phyloP scores from a whole-genome alignment of 1,140 invertebrate species.

The Polypedilum pembai region DNA sequence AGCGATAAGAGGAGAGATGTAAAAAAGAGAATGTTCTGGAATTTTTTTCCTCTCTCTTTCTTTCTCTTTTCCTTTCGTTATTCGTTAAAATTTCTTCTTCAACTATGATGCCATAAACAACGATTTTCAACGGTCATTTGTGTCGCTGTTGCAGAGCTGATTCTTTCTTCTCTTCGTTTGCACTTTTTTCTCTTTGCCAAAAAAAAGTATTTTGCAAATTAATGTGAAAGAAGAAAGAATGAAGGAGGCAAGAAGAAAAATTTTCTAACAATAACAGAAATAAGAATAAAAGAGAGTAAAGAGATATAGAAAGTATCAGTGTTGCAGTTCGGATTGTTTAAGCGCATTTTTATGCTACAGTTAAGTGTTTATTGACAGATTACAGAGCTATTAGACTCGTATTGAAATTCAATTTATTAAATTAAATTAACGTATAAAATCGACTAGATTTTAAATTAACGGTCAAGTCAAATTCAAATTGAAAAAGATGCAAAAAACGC shows the following conservation, averaged over 20 bases:
- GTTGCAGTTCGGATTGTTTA: no score
- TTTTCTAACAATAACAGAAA: no score
- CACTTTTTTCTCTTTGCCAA: not conserved
- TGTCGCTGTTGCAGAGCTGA: not conserved
- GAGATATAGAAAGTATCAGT: no score
- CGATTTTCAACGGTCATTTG: conserved; percentile 17
- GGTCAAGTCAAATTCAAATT: no score
- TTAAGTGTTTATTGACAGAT: no score
- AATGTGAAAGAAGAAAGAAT: not conserved
- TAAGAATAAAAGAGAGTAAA: no score
- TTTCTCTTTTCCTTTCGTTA: not conserved
- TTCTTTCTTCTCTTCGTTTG: not conserved
- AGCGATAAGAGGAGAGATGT: not conserved
- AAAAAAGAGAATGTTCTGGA: not conserved
- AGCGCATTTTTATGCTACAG: no score
- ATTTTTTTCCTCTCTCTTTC: not conserved
- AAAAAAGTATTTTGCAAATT: not conserved
- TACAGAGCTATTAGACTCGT: no score
- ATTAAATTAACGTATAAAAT: no score
- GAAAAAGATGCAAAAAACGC: no score
- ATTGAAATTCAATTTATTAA: no score
- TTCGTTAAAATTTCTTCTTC: not conserved
- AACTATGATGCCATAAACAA: conserved; percentile 1
- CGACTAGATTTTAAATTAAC: no score
- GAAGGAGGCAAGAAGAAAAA: not conserved